Evolutionary conservation across 2,888 invertebrate genomes (phyloP), one percentile per base, ranked within the genome.

Genomic region (Herminia tarsipennalis): DNA sequence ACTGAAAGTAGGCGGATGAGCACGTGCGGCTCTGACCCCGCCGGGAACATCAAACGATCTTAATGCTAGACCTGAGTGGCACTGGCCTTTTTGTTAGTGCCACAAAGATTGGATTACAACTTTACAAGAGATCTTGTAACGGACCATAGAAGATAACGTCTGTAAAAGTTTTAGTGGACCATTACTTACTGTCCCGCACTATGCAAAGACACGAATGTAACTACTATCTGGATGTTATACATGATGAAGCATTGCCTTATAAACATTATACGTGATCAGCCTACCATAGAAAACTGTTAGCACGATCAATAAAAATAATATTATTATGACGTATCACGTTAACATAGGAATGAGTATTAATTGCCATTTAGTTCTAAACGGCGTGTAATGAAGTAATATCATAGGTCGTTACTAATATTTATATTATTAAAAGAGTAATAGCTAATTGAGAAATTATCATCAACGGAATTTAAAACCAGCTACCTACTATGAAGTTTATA

Each of bases 21-120:
- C 78, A 75, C 77, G 75, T 74, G 76, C 75, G 67, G 58, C 64
- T 70, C 52, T 79, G 78, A 81, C 78, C 81, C 52, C 62, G 67
- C 59, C 74, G 73, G 72, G 63, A 48, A 65, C 69, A 62, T 69
- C 72, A 69, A 70, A 79, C 75, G 71, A 66, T 66, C 58, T 61
- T 68, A 64, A 60, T 67, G 50, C 50, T 45, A 65, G 66, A 55
- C 58, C 55, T 48, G 38, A 53, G 38, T 68, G 64, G 66, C 64
- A 66, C 63, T 60, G 55, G 55, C 37, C 55, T 59, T 66, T 65
- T 69, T 67, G 66, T 70, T 59, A 68, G 56, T 70, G 62, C 52
- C 59, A 57, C 60, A 52, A 58, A 68, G 65, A 68, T 72, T 70
- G 62, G 57, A 64, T 69, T 66, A 60, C 25, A 25, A 12, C 17